A percentile compares a stretch with the other conserved stretches of the same genome.
phyloP scores from a whole-genome alignment of 1,140 invertebrate species.

The Lepidurus arcticus region DNA sequence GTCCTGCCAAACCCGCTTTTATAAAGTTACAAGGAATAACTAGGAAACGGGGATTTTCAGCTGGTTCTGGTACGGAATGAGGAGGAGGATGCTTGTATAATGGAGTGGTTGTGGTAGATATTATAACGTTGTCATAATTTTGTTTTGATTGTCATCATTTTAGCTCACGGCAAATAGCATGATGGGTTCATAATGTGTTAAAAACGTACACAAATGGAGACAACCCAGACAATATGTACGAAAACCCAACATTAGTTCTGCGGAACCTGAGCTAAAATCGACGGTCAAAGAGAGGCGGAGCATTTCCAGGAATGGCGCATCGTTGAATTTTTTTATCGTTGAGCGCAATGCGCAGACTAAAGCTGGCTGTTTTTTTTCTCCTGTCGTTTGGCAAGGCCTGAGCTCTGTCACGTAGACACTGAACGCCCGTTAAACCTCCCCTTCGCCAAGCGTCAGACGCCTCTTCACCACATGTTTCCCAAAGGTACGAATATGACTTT shows the following conservation, averaged over 20 bases:
- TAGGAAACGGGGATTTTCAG: background rate
- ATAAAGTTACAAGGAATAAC: background rate
- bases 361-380: background rate
- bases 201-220: too few relatives aligned
- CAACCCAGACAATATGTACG: background rate
- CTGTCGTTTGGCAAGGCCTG: background rate
- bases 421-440: background rate
- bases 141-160: too few relatives aligned
- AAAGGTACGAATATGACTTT: background rate
- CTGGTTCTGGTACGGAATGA: background rate
- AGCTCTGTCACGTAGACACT: background rate
- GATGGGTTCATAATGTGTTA: too few relatives aligned
- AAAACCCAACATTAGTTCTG: background rate
- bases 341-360: background rate
- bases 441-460: background rate
- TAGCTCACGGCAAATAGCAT: too few relatives aligned
- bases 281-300: conserved; percentile 7
- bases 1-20: background rate
- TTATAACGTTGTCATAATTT: too few relatives aligned
- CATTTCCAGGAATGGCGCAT: background rate
- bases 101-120: too few relatives aligned
- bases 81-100: background rate
- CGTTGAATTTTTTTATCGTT: background rate
- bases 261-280: background rate
- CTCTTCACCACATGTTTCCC: background rate